Conservation (phyloP, 2,888 invertebrate genomes). For the Volucella inanis region DNA sequence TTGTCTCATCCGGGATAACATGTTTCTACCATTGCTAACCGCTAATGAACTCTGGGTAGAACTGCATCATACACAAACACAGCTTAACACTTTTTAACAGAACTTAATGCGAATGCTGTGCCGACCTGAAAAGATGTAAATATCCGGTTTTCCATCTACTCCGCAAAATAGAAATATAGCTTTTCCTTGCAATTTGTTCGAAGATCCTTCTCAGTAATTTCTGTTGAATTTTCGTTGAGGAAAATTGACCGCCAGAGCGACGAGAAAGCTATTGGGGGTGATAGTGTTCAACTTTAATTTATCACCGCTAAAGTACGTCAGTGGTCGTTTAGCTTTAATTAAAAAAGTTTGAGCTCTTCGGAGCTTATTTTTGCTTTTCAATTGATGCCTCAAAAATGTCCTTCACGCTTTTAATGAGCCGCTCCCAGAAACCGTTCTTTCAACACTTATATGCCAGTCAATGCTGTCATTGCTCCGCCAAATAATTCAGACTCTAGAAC, state of each 20-base stretch:
- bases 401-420: neutral
- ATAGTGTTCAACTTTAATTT: constrained; percentile 2
- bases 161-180: neutral
- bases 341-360: constrained; percentile 11
- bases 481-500: neutral
- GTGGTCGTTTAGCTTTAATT: constrained; percentile 9
- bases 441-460: neutral
- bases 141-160: too few species aligned
- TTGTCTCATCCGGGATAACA: too few species aligned
- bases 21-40: too few species aligned
- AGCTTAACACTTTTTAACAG: too few species aligned
- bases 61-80: too few species aligned
- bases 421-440: constrained; percentile 15
- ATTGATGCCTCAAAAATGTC: too few species aligned
- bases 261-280: neutral
- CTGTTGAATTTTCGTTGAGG: too few species aligned
- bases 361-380: neutral
- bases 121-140: too few species aligned
- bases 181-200: constrained; percentile 5
- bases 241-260: neutral
- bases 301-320: constrained; percentile 15
- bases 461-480: neutral
- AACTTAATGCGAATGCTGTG: too few species aligned
- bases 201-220: too few species aligned
- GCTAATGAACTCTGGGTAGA: too few species aligned